These are phyloP conservation scores for Porites divaricata DNA, from an alignment of 92 coral and sea anemone species.

Conservation along the genomic window DNA sequence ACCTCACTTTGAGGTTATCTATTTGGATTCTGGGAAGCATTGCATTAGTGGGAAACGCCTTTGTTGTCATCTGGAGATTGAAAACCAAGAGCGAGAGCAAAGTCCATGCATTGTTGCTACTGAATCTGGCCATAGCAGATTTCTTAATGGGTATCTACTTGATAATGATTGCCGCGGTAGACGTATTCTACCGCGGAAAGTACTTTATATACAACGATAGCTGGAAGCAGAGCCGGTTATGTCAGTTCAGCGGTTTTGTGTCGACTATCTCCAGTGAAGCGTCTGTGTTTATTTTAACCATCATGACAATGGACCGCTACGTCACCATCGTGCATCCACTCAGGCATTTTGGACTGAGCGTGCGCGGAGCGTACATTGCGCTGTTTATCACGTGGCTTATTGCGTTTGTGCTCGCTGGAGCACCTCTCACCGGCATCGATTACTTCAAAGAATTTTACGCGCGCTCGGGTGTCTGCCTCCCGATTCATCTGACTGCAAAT, in stretches of 20 bases:
- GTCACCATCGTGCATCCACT: slow-evolving; percentile 85
- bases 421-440: slow-evolving; percentile 71
- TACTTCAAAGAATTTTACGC: slow-evolving; percentile 90
- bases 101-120: slow-evolving; percentile 81
- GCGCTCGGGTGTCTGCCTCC: slow-evolving; percentile 90
- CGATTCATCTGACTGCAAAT: slow-evolving; percentile 82
- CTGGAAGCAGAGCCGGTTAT: slow-evolving; percentile 88
- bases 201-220: slow-evolving; percentile 81
- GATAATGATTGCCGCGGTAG: slow-evolving; percentile 86
- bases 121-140: slow-evolving; percentile 90
- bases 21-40: slow-evolving; percentile 98
- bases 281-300: slow-evolving; percentile 86
- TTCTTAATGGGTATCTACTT: slow-evolving; percentile 91
- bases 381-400: slow-evolving; percentile 67
- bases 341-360: slow-evolving; percentile 66
- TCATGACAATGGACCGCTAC: slow-evolving; percentile 90
- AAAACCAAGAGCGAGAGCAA: slow-evolving; percentile 84
- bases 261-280: slow-evolving; percentile 95
- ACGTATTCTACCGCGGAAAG: slow-evolving; percentile 78
- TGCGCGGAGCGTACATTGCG: slow-evolving; percentile 67
- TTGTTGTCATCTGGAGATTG: slow-evolving; percentile 90
- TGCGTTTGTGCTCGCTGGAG: slow-evolving; percentile 73
- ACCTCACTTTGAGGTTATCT: slow-evolving; percentile 77
- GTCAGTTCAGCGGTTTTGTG: slow-evolving; percentile 87
- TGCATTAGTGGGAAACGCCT: slow-evolving; percentile 87